Conservation (phyloP, 2,113 vertebrate species). For the Mirza zaza region DNA sequence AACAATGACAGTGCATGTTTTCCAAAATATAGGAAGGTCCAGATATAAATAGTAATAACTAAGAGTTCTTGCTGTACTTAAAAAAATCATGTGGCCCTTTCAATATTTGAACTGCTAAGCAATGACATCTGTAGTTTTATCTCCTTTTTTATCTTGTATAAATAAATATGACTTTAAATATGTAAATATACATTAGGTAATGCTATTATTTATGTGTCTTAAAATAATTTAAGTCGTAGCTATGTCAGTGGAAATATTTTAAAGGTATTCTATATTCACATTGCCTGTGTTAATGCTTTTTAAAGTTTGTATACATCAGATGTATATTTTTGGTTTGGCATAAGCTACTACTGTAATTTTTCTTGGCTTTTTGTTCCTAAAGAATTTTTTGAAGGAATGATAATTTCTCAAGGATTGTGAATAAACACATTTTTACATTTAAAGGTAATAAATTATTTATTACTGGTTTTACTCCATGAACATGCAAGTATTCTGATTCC, state of each 20-base stretch:
- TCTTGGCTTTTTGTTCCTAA: conserved; percentile 77
- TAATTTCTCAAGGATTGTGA: conserved; percentile 80
- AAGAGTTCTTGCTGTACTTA: conserved; percentile 49
- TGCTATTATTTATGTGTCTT: conserved; percentile 63
- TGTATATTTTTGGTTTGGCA: conserved; percentile 85
- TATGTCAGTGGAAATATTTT: conserved; percentile 68
- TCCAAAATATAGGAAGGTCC: conserved; percentile 62
- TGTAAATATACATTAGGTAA: conserved; percentile 58
- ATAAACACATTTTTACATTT: conserved; percentile 83
- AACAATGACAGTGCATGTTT: conserved; percentile 68
- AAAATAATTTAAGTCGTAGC: conserved; percentile 68
- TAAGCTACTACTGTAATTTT: conserved; percentile 79
- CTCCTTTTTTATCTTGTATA: conserved; percentile 64
- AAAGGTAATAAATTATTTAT: conserved; percentile 57
- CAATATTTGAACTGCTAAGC: conserved; percentile 53
- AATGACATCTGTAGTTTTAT: conserved; percentile 30
- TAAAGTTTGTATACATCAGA: conserved; percentile 81
- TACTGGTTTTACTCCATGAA: conserved; percentile 45
- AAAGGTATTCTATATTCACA: conserved; percentile 66
- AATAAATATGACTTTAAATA: conserved; percentile 54
- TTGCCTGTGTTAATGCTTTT: conserved; percentile 82
- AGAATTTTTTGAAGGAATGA: conserved; percentile 77
- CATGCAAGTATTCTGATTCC: background rate
- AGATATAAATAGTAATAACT: conserved; percentile 64
- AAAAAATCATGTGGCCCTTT: conserved; percentile 50